Conservation (phyloP, 2,888 invertebrate species). For the Caenorhabditis sp. region DNA sequence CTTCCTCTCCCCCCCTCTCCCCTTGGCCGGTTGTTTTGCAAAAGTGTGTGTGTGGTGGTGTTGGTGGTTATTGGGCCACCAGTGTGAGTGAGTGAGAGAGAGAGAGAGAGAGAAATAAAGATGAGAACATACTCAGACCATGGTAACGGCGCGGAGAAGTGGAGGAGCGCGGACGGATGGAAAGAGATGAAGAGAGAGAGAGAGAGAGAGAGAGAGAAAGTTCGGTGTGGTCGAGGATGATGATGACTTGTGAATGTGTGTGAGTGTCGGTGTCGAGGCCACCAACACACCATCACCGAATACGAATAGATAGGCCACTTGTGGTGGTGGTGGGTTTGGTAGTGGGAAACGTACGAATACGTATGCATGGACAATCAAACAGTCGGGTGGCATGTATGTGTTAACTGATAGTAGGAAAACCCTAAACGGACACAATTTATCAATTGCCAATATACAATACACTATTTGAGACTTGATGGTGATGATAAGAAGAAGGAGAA, state of each 20-base stretch:
- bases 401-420: no score
- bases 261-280: slow-evolving; percentile 3
- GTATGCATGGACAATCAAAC: no score
- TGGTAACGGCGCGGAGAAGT: slow-evolving; percentile 40
- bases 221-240: slow-evolving; percentile 39
- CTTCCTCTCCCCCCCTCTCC: slow-evolving; percentile 11
- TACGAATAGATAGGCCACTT: no score
- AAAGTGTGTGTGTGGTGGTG: slow-evolving; percentile 26
- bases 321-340: no score
- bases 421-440: no score
- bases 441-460: no score
- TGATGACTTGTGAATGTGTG: slow-evolving; percentile 45
- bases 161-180: no score
- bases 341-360: no score
- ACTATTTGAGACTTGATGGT: no score
- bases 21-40: slow-evolving; percentile 38
- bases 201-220: slow-evolving; percentile 12
- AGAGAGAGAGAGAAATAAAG: slow-evolving; percentile 30
- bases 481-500: no score
- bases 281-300: no score
- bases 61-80: slow-evolving; percentile 51
- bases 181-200: slow-evolving; percentile 5
- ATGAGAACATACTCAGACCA: slow-evolving; percentile 42
- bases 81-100: neutral
- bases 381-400: no score